These are phyloP conservation scores for Agapostemon virescens DNA, from an alignment of 2,888 invertebrate genomes.

Conservation along the genomic window DNA sequence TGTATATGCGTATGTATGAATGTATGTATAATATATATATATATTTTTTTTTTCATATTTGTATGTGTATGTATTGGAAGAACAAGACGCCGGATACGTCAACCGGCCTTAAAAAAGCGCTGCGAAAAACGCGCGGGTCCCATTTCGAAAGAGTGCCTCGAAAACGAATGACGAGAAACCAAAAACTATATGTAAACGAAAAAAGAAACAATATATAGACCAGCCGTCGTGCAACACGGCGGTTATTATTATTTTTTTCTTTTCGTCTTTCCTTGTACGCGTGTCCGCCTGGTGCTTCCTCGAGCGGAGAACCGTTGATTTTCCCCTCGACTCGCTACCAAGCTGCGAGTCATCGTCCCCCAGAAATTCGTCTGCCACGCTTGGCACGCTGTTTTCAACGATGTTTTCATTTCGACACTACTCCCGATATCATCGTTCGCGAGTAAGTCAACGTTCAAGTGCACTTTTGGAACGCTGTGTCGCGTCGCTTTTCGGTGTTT, in stretches of 20 bases:
- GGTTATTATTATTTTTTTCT: too few species aligned
- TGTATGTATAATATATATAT: conserved; percentile 45
- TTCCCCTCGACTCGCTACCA: background rate
- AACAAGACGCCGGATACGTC: conserved; percentile 73
- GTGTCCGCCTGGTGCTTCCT: background rate
- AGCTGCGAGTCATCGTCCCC: background rate
- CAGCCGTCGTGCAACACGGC: conserved; percentile 15
- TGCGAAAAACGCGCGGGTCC: conserved; percentile 76
- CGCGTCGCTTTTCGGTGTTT: background rate
- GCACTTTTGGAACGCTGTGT: background rate
- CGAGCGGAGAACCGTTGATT: background rate
- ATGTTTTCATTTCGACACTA: background rate
- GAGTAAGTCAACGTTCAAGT: background rate
- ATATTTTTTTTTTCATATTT: conserved; percentile 48
- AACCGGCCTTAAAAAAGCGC: conserved; percentile 66
- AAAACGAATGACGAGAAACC: conserved; percentile 47
- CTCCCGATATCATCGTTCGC: background rate
- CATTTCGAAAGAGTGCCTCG: conserved; percentile 70
- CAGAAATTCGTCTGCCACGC: background rate
- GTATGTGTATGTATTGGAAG: conserved; percentile 72
- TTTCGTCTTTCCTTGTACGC: background rate
- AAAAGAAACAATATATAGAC: conserved; percentile 37
- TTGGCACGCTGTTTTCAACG: background rate
- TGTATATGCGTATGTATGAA: conserved; percentile 37
- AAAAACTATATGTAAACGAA: background rate